A percentile compares a stretch with the other conserved stretches of the same genome.
These are phyloP conservation scores for Mizuhopecten yessoensis DNA, from an alignment of 1,140 invertebrate genomes.

Conservation along the genomic window DNA sequence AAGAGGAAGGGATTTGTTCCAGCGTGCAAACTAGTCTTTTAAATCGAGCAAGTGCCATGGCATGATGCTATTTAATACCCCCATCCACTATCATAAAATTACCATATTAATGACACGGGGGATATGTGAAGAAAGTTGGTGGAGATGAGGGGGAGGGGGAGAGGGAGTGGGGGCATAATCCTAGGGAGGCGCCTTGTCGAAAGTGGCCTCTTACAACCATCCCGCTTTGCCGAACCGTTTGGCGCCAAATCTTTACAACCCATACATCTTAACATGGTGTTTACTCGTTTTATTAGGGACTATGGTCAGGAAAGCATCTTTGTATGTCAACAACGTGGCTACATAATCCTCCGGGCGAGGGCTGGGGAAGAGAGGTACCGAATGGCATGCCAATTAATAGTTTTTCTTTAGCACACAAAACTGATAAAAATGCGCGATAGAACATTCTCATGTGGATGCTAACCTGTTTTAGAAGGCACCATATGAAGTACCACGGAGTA, in stretches of 20 bases:
- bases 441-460: not conserved
- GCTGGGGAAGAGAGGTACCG: not conserved
- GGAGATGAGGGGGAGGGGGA: not conserved
- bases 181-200: not conserved
- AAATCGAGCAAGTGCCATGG: not conserved
- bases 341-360: not conserved
- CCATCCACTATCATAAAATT: slow-evolving; percentile 8
- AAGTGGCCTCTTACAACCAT: not conserved
- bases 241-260: not conserved
- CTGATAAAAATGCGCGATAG: not conserved
- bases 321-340: not conserved
- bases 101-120: not conserved
- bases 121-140: not conserved
- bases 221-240: not conserved
- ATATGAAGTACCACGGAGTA: not conserved
- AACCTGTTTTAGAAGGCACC: not conserved
- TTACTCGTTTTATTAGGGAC: not conserved
- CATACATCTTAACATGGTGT: not conserved
- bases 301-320: not conserved
- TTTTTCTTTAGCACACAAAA: not conserved
- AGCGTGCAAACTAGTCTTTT: not conserved
- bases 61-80: not conserved
- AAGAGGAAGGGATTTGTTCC: not conserved
- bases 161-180: not conserved
- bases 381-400: not conserved